Evolutionary conservation across 2,113 vertebrate genomes (phyloP).

Genomic region (Boulengeromyrus knoepffleri): DNA sequence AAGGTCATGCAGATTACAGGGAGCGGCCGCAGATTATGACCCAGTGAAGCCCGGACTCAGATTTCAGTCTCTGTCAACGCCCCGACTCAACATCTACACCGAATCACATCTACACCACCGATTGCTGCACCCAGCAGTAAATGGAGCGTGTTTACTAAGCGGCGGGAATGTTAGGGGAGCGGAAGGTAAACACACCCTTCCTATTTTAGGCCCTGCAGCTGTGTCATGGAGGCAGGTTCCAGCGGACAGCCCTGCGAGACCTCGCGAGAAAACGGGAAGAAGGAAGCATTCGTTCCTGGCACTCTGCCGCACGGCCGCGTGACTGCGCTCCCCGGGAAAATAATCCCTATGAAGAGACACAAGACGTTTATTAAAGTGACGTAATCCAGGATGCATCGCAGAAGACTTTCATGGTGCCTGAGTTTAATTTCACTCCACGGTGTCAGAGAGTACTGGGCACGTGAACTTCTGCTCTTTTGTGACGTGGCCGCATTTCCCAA

Average conservation of each 20-base stretch:
- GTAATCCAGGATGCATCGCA: not conserved
- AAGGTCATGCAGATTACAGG: not conserved
- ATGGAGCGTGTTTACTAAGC: not conserved
- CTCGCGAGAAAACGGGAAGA: not conserved
- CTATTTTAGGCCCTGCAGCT: conserved; percentile 7
- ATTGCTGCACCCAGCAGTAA: not conserved
- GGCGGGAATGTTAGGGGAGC: not conserved
- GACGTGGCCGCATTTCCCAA: not conserved
- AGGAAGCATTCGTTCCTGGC: not conserved
- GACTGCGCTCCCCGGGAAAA: not conserved
- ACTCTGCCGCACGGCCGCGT: not conserved
- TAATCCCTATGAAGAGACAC: not conserved
- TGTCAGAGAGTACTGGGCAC: not conserved
- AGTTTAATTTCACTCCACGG: not conserved
- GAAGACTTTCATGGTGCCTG: not conserved
- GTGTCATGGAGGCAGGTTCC: not conserved
- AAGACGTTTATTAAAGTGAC: conserved; percentile 1
- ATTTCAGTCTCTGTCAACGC: not conserved
- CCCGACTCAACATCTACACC: not conserved
- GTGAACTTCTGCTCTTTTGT: not conserved
- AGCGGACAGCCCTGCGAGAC: not conserved
- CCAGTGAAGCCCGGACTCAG: not conserved
- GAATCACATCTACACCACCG: not conserved
- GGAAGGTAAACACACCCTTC: not conserved
- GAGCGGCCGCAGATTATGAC: not conserved